These are phyloP conservation scores for Sebastes nivosus DNA, from an alignment of 2,797 vertebrate species.

Conservation along the genomic window DNA sequence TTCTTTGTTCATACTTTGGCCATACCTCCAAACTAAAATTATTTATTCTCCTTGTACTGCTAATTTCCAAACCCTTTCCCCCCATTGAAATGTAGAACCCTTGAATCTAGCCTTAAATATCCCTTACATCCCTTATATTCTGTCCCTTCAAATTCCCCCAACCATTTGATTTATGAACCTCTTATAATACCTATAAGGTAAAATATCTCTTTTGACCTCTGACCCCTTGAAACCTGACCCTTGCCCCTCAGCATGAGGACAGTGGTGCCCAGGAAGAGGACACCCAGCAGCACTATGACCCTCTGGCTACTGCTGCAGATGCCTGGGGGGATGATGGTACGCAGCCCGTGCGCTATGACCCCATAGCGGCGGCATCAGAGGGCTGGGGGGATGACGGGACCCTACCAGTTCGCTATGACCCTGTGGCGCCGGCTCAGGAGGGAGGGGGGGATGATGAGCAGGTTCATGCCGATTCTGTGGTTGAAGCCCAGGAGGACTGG, in stretches of 20 bases:
- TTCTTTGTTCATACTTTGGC: background rate
- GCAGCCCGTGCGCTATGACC: constrained; percentile 67
- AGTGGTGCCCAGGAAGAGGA: constrained; percentile 69
- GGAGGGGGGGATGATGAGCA: constrained; percentile 73
- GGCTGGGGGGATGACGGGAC: constrained; percentile 80
- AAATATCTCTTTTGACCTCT: constrained; percentile 56
- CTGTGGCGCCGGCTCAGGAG: constrained; percentile 56
- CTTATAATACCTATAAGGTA: constrained; percentile 13
- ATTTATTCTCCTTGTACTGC: background rate
- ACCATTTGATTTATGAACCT: constrained; percentile 29
- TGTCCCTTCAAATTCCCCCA: background rate
- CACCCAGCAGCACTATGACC: constrained; percentile 76
- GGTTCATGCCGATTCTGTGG: constrained; percentile 44
- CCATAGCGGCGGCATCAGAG: constrained; percentile 71
- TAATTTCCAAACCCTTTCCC: background rate
- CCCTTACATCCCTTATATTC: background rate
- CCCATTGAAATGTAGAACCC: background rate
- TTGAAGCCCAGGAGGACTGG: constrained; percentile 58
- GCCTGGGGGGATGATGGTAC: constrained; percentile 78
- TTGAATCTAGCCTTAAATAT: constrained; percentile 4
- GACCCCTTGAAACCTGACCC: constrained; percentile 68
- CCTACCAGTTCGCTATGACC: constrained; percentile 57
- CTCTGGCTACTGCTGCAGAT: constrained; percentile 67
- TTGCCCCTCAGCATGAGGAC: constrained; percentile 84
- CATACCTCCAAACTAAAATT: background rate